Evolutionary conservation across 2,888 invertebrate genomes (phyloP).

Genomic region (Nysson spinosus): DNA sequence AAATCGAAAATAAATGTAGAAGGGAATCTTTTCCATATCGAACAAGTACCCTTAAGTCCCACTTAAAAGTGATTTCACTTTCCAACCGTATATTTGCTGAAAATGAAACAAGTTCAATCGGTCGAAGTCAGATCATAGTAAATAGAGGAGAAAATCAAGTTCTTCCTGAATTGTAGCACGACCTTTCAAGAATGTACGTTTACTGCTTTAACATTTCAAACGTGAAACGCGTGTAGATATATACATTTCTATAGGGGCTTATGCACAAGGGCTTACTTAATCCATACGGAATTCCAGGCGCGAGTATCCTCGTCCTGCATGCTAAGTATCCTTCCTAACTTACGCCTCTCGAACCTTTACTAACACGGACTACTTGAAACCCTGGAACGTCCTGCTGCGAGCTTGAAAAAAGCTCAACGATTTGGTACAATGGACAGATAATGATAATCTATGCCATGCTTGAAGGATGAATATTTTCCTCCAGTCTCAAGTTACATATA

Average conservation of each 20-base stretch:
- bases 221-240: conserved; percentile 32
- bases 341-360: conserved; percentile 38
- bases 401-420: conserved; percentile 20
- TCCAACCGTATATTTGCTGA: too few relatives aligned
- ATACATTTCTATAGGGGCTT: conserved; percentile 42
- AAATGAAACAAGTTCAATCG: too few relatives aligned
- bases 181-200: conserved; percentile 31
- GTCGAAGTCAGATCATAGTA: background rate
- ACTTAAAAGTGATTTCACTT: too few relatives aligned
- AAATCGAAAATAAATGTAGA: too few relatives aligned
- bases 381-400: background rate
- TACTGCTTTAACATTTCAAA: conserved; percentile 11
- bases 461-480: conserved; percentile 27
- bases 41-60: too few relatives aligned
- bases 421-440: conserved; percentile 26
- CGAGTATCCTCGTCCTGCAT: conserved; percentile 61
- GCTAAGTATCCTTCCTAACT: conserved; percentile 58
- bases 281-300: conserved; percentile 64
- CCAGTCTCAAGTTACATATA: too few relatives aligned
- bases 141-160: background rate
- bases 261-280: conserved; percentile 59
- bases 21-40: too few relatives aligned
- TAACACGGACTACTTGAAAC: conserved; percentile 26
- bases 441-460: conserved; percentile 33
- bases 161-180: background rate